A percentile compares a stretch with the other conserved stretches of the same genome.
phyloP scores from a whole-genome alignment of 2,888 invertebrate genomes.

The Brenthis ino region DNA sequence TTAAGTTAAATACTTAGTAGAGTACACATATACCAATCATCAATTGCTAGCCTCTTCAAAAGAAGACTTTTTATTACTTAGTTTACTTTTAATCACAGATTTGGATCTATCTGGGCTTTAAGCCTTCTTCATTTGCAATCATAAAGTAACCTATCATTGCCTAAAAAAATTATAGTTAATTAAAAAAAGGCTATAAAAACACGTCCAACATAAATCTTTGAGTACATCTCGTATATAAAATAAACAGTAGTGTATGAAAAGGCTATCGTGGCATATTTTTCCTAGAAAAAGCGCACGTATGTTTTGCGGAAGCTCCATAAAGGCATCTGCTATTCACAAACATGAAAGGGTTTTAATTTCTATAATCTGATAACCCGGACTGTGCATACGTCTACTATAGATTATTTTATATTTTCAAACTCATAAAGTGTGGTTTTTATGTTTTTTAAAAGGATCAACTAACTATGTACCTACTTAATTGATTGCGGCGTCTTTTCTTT shows the following conservation, averaged over 20 bases:
- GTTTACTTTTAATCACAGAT: no score
- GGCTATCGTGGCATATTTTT: constrained; percentile 25
- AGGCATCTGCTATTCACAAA: constrained; percentile 44
- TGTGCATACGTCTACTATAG: constrained; percentile 35
- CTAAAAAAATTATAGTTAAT: no score
- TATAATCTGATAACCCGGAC: constrained; percentile 48
- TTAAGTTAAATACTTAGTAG: no score
- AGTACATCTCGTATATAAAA: constrained; percentile 13
- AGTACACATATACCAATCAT: no score
- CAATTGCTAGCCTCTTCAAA: no score
- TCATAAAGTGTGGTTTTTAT: constrained; percentile 12
- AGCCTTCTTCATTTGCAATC: no score
- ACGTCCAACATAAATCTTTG: not conserved
- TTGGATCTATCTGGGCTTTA: no score
- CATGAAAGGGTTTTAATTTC: constrained; percentile 50
- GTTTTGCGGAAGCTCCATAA: constrained; percentile 31
- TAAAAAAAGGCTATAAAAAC: not conserved
- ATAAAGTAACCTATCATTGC: no score
- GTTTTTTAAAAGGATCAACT: not conserved
- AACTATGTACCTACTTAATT: no score
- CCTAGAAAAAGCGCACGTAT: constrained; percentile 17
- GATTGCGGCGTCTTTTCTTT: no score
- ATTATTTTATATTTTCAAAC: constrained; percentile 29
- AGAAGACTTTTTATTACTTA: no score
- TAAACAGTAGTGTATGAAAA: constrained; percentile 23